Percentiles rank a stretch among this genome's conserved stretches.
Evolutionary conservation across 2,797 vertebrate species (phyloP).

Genomic region (Cryptoblepharus egeriae): DNA sequence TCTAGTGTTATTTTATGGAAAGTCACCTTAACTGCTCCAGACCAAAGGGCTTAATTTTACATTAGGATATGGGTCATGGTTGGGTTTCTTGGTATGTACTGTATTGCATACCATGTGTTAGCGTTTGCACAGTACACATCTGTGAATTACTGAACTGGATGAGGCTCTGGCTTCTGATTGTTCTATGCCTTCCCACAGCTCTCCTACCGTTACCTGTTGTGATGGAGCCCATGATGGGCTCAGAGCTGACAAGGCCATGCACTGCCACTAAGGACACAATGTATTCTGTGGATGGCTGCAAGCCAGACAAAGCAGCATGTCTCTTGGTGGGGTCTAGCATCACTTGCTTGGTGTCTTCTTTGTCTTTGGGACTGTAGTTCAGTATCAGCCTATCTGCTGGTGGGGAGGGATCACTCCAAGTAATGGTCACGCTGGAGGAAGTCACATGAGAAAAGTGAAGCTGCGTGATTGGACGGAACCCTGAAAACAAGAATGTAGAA

Average conservation of each 20-base stretch:
- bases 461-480: conserved; percentile 93
- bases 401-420: conserved; percentile 93
- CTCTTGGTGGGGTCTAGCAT: conserved; percentile 88
- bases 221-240: conserved; percentile 89
- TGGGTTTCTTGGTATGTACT: background rate
- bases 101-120: background rate
- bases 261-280: conserved; percentile 90
- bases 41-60: no score
- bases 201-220: conserved; percentile 84
- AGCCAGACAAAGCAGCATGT: conserved; percentile 83
- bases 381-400: conserved; percentile 92
- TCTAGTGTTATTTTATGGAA: no score
- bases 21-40: no score
- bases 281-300: conserved; percentile 91
- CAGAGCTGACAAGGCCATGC: conserved; percentile 86
- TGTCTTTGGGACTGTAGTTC: conserved; percentile 86
- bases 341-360: conserved; percentile 85
- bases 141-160: background rate
- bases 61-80: no score
- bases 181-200: no score
- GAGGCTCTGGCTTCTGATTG: background rate
- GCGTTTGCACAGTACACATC: background rate
- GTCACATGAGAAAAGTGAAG: conserved; percentile 95
- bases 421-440: conserved; percentile 88
- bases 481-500: conserved; percentile 78